Percentiles rank a stretch among this genome's conserved stretches.
Evolutionary conservation across 2,888 invertebrate species (phyloP).

Genomic region (Imbricaverruca yamaguchii): DNA sequence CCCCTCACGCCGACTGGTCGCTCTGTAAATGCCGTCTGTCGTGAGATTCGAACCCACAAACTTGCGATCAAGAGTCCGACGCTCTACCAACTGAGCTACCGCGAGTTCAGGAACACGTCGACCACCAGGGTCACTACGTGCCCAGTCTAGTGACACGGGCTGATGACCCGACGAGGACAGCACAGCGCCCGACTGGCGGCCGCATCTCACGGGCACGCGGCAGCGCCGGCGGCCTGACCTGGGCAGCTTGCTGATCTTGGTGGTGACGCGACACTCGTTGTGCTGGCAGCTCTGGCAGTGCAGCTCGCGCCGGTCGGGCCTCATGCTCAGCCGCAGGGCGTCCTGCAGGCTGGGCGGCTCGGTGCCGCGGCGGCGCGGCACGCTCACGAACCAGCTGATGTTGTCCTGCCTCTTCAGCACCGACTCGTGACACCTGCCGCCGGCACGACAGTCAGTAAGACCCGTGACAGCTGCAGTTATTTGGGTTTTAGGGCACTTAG

Average conservation of each 20-base stretch:
- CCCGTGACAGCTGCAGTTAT: neutral
- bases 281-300: conserved; percentile 31
- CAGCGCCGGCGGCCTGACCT: conserved; percentile 24
- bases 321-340: conserved; percentile 31
- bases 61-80: too few relatives aligned
- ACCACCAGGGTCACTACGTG: too few relatives aligned
- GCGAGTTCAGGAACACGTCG: too few relatives aligned
- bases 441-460: neutral
- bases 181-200: too few relatives aligned
- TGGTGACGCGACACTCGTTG: conserved; percentile 29
- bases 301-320: conserved; percentile 31
- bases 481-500: too few relatives aligned
- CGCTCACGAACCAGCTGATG: conserved; percentile 32
- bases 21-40: too few relatives aligned
- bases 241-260: conserved; percentile 30
- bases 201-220: neutral
- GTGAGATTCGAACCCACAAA: too few relatives aligned
- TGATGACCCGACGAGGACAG: too few relatives aligned
- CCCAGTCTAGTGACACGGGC: too few relatives aligned
- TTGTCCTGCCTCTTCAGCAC: conserved; percentile 31
- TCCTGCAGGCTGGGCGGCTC: conserved; percentile 28
- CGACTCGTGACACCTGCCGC: conserved; percentile 28
- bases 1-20: too few relatives aligned
- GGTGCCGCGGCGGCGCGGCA: conserved; percentile 25
- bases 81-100: too few relatives aligned